Conservation (phyloP, 2,888 invertebrate genomes). For the Agrenia bidenticulata region DNA sequence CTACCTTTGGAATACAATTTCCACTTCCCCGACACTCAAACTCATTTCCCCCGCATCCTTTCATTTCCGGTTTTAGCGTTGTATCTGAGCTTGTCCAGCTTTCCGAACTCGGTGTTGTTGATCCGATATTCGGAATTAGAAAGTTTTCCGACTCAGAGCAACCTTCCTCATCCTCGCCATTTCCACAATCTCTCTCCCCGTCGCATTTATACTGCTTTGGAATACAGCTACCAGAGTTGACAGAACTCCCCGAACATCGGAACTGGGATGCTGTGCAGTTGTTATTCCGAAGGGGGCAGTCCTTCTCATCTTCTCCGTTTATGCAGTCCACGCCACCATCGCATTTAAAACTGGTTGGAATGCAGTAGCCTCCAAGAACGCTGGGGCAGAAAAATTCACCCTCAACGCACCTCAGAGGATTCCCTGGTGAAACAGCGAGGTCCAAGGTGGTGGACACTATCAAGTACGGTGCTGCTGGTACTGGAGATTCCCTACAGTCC, state of each 20-base stretch:
- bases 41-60: slow-evolving; percentile 8
- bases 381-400: too few relatives aligned
- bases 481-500: too few relatives aligned
- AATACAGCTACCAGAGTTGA: neutral
- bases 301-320: slow-evolving; percentile 22
- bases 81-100: too few relatives aligned
- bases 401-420: too few relatives aligned
- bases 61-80: too few relatives aligned
- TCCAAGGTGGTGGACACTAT: too few relatives aligned
- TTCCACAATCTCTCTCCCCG: neutral
- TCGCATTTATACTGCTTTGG: neutral
- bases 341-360: too few relatives aligned
- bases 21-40: slow-evolving; percentile 24
- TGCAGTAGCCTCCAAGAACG: too few relatives aligned
- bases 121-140: neutral
- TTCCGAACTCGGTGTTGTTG: neutral
- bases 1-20: slow-evolving; percentile 20
- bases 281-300: slow-evolving; percentile 9
- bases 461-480: too few relatives aligned
- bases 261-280: neutral
- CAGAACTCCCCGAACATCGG: neutral
- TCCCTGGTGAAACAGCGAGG: too few relatives aligned
- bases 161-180: slow-evolving; percentile 9
- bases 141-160: neutral
- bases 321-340: neutral